Evolutionary conservation across 2,113 vertebrate genomes (phyloP), one percentile per base, ranked within the genome.

Genomic region (Hoplias malabaricus): DNA sequence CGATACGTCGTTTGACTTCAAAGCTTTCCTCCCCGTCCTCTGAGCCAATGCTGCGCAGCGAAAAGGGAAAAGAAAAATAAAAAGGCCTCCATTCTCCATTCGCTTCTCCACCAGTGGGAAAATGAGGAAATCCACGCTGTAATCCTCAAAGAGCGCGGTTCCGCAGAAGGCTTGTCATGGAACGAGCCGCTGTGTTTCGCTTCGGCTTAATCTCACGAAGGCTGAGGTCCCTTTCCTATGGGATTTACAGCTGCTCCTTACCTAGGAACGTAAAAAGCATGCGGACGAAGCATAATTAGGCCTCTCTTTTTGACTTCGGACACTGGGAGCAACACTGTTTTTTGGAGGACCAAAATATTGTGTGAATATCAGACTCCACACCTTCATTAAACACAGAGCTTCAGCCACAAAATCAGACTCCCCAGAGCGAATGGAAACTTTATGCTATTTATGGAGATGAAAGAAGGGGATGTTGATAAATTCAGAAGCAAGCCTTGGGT

Each of bases 1-100:
- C 81, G 86, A 88, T 88, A 87, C 87, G 89, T 89, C 87, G 82
- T 87, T 79, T 82, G 73, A 83, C 87, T 87, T 90, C 86, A 85
- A 87, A 83, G 81, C 76, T 70, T 36, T 78, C 84, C 84, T 73
- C 67, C 21, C 23, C 7, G 81, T 75, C 66, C 36, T 69, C 78
- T 42, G 57, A 69, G 73, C 80, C 68, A 80, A 88, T 84, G 84
- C 85, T 67, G 63, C 56, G 46, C 43, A 34, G n/a, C n/a, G n/a
- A n/a, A n/a, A n/a, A n/a, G n/a, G n/a, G n/a, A n/a, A n/a, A n/a
- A n/a, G n/a, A n/a, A n/a, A n/a, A n/a, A n/a, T 2, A 14, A 63
- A 14, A 48, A 48, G 43, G 36, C 13, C 31, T 42, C 40, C 34
- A n/a, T 61, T 23, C 46, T 78, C 13, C 0, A 29, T 61, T 82